These are phyloP conservation scores for Lasioglossum albipes DNA, from an alignment of 1,140 invertebrate genomes.

Conservation along the genomic window DNA sequence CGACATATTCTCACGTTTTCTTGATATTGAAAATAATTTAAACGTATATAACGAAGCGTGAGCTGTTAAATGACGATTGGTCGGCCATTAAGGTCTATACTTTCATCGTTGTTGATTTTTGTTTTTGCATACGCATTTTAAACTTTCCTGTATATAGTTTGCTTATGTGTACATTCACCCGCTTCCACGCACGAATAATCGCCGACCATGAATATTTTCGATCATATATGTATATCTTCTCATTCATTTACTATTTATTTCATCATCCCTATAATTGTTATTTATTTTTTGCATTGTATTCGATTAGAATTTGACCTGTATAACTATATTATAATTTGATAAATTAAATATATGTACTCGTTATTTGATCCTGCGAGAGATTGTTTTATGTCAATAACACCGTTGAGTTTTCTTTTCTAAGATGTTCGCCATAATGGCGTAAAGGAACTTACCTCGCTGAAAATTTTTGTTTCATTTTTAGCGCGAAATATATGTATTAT, in stretches of 20 bases:
- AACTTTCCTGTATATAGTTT: neutral
- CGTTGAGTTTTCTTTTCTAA: constrained; percentile 7
- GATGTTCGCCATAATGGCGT: neutral
- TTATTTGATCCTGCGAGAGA: constrained; percentile 1
- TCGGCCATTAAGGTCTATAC: constrained; percentile 36
- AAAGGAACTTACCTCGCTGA: constrained; percentile 60
- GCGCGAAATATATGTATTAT: constrained; percentile 3
- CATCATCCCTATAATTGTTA: constrained; percentile 30
- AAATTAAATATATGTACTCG: neutral
- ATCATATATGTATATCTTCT: constrained; percentile 30
- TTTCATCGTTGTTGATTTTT: neutral
- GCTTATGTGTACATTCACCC: neutral
- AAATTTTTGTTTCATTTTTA: constrained; percentile 41
- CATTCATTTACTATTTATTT: constrained; percentile 61
- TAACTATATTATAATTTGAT: neutral
- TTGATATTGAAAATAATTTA: constrained; percentile 9
- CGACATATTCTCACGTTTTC: neutral
- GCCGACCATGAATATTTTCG: constrained; percentile 52
- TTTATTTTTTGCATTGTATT: constrained; percentile 15
- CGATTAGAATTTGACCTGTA: neutral
- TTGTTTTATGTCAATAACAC: neutral
- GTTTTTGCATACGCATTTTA: neutral
- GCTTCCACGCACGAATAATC: constrained; percentile 8
- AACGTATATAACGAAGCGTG: neutral
- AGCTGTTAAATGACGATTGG: constrained; percentile 54